Conservation (phyloP, 2,888 invertebrate species). For the Lottia gigantea region DNA sequence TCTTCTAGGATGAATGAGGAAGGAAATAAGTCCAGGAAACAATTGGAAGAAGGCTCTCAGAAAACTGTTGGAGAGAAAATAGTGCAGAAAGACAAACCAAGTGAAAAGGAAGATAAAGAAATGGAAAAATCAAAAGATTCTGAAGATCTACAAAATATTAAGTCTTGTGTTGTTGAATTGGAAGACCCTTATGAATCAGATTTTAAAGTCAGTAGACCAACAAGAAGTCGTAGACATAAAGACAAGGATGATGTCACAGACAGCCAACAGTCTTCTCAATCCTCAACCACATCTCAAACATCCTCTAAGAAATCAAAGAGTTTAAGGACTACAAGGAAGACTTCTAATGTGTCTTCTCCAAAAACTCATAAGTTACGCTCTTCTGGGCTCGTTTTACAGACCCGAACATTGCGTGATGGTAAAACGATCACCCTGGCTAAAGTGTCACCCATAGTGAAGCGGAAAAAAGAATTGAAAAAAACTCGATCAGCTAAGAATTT, state of each 20-base stretch:
- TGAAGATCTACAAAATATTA: not conserved
- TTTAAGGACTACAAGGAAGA: slow-evolving; percentile 2
- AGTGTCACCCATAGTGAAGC: not conserved
- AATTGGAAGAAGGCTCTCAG: slow-evolving; percentile 21
- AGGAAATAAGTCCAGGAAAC: not conserved
- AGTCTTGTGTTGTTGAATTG: not conserved
- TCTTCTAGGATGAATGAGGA: slow-evolving; percentile 24
- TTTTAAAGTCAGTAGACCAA: no score
- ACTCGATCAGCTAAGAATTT: not conserved
- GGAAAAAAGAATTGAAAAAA: not conserved
- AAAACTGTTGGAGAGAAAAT: not conserved
- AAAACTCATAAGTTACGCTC: slow-evolving; percentile 15
- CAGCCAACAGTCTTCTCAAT: not conserved
- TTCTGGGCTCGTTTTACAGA: slow-evolving; percentile 16
- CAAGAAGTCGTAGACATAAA: not conserved
- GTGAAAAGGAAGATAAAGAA: slow-evolving; percentile 7
- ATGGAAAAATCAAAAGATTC: slow-evolving; percentile 8
- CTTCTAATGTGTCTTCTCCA: slow-evolving; percentile 8
- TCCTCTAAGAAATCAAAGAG: not conserved
- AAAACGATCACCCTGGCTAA: not conserved
- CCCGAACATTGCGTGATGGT: slow-evolving; percentile 3
- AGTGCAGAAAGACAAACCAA: slow-evolving; percentile 16
- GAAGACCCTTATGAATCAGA: not conserved
- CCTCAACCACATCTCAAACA: not conserved
- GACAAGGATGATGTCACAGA: not conserved